These are phyloP conservation scores for Vombatus ursinus DNA, from an alignment of 2,113 vertebrate genomes.

Conservation along the genomic window DNA sequence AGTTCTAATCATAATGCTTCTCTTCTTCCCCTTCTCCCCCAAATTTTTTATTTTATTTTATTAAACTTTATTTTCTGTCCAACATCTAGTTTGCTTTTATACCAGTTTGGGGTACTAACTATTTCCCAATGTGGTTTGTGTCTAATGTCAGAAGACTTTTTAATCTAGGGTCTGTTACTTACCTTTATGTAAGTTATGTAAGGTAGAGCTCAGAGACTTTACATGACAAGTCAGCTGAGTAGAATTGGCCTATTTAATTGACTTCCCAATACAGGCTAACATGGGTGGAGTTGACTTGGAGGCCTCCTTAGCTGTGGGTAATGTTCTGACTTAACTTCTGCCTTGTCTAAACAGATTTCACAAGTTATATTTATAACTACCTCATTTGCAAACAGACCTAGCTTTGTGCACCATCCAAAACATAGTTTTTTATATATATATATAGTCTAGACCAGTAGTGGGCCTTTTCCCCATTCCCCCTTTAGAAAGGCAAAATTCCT, in stretches of 20 bases:
- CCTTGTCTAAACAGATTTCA: not conserved
- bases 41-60: not conserved
- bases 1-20: not conserved
- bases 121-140: not conserved
- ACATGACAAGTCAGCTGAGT: constrained; percentile 11
- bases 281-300: constrained; percentile 37
- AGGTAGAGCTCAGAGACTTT: not conserved
- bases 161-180: not conserved
- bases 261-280: constrained; percentile 22
- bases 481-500: not conserved
- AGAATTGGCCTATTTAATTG: constrained; percentile 27
- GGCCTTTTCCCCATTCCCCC: too few relatives aligned
- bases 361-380: constrained; percentile 17
- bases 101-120: not conserved
- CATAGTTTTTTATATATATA: not conserved
- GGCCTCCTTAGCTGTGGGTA: constrained; percentile 19
- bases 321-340: constrained; percentile 20
- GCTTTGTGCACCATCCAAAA: not conserved
- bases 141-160: not conserved
- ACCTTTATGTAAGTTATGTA: not conserved
- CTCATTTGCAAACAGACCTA: constrained; percentile 3
- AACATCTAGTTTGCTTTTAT: not conserved
- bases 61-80: not conserved
- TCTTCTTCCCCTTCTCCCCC: too few relatives aligned
- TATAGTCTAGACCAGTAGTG: not conserved